A percentile compares a stretch with the other conserved stretches of the same genome.
Conservation (phyloP, 2,797 vertebrate genomes). For the Holocentrus rufus region DNA sequence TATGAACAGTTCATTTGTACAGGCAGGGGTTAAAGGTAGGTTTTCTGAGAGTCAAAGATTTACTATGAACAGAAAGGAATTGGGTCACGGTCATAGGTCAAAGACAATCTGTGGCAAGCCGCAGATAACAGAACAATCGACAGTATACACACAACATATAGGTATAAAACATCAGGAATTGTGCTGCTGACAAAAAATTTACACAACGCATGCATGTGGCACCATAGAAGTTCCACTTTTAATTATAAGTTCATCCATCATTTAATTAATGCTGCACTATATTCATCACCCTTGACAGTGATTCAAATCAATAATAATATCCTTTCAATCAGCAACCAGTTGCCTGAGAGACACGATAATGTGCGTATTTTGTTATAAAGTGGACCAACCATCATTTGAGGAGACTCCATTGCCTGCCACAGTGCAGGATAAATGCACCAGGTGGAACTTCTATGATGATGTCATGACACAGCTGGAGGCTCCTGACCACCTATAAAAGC, state of each 20-base stretch:
- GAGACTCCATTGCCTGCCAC: background rate
- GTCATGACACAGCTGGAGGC: background rate
- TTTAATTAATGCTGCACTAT: background rate
- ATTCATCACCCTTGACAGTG: background rate
- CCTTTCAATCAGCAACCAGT: background rate
- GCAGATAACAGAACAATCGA: background rate
- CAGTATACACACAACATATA: background rate
- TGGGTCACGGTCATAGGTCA: conserved; percentile 4
- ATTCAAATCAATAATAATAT: background rate
- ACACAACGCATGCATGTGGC: no score
- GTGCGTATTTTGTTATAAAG: no score
- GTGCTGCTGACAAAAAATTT: background rate
- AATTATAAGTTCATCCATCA: background rate
- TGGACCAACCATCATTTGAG: background rate
- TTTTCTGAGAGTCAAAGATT: conserved; percentile 13
- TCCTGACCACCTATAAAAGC: background rate
- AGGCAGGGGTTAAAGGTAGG: background rate
- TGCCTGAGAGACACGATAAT: background rate
- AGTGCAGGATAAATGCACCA: background rate
- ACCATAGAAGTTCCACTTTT: background rate
- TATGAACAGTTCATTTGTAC: background rate
- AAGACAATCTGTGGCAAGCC: background rate
- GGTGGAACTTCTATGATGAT: background rate
- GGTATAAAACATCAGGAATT: background rate
- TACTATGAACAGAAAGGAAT: background rate